phyloP scores from a whole-genome alignment of 2,888 invertebrate genomes.

The Rosalia funebris region DNA sequence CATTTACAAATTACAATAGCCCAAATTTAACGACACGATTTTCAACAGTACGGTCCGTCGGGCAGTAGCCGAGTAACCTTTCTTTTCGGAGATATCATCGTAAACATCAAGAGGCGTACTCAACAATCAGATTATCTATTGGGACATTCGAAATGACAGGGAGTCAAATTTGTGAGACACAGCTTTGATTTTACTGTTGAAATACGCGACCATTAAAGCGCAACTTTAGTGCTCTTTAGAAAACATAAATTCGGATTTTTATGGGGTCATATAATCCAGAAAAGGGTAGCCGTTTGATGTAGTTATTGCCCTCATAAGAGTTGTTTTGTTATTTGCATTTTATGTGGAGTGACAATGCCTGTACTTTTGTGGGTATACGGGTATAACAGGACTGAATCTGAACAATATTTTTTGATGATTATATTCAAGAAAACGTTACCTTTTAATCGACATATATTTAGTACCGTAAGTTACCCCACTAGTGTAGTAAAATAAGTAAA shows the following conservation, averaged over 20 bases:
- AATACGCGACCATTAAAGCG: conserved; percentile 2
- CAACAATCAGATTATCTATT: conserved; percentile 9
- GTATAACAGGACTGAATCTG: no score
- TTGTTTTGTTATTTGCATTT: neutral
- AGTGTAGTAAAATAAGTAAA: no score
- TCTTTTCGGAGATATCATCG: conserved; percentile 1
- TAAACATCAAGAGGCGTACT: conserved; percentile 4
- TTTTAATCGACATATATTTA: no score
- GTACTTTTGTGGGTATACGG: no score
- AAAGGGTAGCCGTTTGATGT: conserved; percentile 1
- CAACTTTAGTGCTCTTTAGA: conserved; percentile 9
- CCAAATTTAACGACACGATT: neutral
- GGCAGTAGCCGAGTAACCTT: conserved; percentile 3
- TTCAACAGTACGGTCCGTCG: neutral
- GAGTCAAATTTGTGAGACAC: conserved; percentile 11
- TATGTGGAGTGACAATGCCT: neutral
- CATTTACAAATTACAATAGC: neutral
- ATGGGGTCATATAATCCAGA: conserved; percentile 1
- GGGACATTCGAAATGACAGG: conserved; percentile 2
- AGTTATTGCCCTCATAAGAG: neutral
- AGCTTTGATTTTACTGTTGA: neutral
- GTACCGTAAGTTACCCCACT: no score
- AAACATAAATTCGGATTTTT: conserved; percentile 6
- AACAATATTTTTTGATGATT: no score
- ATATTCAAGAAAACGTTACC: no score